A percentile compares a stretch with the other conserved stretches of the same genome.
Conservation (phyloP, 2,888 invertebrate genomes). For the Pseudococcus longispinus region DNA sequence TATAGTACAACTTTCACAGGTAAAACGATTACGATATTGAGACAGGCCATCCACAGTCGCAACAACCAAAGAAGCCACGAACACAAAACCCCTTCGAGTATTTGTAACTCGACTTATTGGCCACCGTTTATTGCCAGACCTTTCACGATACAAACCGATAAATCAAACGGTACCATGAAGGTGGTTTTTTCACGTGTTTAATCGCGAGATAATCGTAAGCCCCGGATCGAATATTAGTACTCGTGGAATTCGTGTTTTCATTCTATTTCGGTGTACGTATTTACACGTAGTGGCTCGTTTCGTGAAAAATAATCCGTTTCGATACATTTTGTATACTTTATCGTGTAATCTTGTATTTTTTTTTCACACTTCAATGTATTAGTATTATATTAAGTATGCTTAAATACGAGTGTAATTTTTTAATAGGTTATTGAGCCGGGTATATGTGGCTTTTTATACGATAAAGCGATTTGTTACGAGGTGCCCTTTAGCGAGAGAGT, state of each 20-base stretch:
- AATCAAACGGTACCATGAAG: not conserved
- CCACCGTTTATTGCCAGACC: constrained; percentile 1
- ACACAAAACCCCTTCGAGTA: not conserved
- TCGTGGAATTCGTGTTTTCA: not conserved
- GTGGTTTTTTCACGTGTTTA: not conserved
- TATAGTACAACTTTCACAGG: constrained; percentile 9
- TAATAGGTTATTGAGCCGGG: not conserved
- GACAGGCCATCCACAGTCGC: not conserved
- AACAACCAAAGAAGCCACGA: not conserved
- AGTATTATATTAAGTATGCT: not conserved
- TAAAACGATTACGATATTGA: constrained; percentile 17
- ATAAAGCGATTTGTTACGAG: constrained; percentile 3
- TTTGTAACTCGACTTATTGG: constrained; percentile 2
- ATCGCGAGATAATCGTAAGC: constrained; percentile 21
- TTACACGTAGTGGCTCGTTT: not conserved
- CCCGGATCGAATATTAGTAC: constrained; percentile 10
- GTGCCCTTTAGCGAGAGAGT: not conserved
- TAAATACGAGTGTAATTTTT: constrained; percentile 14
- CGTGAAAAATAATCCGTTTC: constrained; percentile 26
- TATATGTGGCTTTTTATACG: not conserved
- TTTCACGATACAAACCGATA: not conserved
- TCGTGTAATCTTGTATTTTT: not conserved
- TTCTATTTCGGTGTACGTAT: not conserved
- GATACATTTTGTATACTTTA: not conserved
- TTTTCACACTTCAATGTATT: not conserved